phyloP scores from a whole-genome alignment of 2,888 invertebrate genomes.

The Caenorhabditis plicata region DNA sequence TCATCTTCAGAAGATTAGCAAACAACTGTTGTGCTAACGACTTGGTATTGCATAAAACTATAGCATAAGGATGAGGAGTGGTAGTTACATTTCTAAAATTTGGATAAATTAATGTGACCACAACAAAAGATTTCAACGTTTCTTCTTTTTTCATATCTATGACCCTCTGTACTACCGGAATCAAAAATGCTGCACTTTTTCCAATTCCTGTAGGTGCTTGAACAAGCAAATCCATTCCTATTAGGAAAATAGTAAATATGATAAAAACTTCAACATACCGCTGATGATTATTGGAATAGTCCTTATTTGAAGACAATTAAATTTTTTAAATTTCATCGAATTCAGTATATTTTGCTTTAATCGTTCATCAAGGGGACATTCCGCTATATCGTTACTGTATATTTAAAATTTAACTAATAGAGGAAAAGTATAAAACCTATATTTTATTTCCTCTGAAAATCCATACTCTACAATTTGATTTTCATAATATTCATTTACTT shows the following conservation, averaged over 20 bases:
- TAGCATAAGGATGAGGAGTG: conserved; percentile 8
- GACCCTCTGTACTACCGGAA: conserved; percentile 15
- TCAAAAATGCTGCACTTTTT: conserved; percentile 25
- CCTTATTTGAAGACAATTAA: conserved; percentile 14
- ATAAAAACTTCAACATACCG: not conserved
- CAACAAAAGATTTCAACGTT: not conserved
- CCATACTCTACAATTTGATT: not conserved
- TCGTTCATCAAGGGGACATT: conserved; percentile 1
- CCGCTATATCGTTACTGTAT: not conserved
- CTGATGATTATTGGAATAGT: conserved; percentile 3
- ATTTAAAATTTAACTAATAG: not conserved
- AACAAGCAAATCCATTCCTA: conserved; percentile 3
- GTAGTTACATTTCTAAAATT: too few species aligned
- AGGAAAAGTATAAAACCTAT: not conserved
- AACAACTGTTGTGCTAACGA: conserved; percentile 7
- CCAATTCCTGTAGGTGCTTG: conserved; percentile 31
- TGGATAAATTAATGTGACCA: too few species aligned
- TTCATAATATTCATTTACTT: conserved; percentile 6
- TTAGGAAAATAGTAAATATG: not conserved
- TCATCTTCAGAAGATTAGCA: not conserved
- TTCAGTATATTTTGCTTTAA: conserved; percentile 1
- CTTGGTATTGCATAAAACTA: conserved; percentile 12
- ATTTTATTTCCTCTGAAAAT: not conserved
- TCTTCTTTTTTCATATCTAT: not conserved
- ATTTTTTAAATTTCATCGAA: not conserved